Base-by-base conservation (phyloP, 35 echinoderm and acorn worm species). In the Lytechinus pictus region DNA sequence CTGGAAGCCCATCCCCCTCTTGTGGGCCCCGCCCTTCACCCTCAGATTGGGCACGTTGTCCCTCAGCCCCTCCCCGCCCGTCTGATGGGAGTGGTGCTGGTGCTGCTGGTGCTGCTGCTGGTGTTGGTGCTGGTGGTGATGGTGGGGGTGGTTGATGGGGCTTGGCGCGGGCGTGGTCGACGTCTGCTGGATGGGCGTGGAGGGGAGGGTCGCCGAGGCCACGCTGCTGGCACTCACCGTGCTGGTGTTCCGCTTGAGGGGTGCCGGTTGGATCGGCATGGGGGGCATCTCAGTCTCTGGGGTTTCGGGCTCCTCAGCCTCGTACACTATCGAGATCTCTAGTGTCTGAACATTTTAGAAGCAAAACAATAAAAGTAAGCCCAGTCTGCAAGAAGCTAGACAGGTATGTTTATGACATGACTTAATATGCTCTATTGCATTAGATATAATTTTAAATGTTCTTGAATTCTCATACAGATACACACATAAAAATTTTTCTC, bases 31-130 rank as follows among this genome's bases (percentile, higher is more conserved):
- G 10, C 96, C 92, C 92, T 97, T 98, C 21, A 98, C 98, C 91
- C 90, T 98, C 86, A 99, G 93, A 52, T 99, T 99, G 52, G 98
- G 98, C 53, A 99, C 96, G 92, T 98, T 98, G 92, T 99, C 96
- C 61, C 95, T 94, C 19, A 97, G 52, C 55, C 98, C 98, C 27
- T 99, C 98, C 87, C 96, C 93, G 12, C 96, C 54, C 87, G 88
- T 27, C 52, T 93, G 92, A 54, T 93, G 92, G 33, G 52, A 88
- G 92, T 54, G 27, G 61, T 95, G 92, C 61, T 52, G 54, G 66
- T 13, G 87, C 27, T 95, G 91, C 9, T 92, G 91, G 9, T 53
- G 6, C 10, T 24, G 95, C 66, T 28, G 52, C 61, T 9, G 86
- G 24, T 93, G 86, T 93, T 88, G 86, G 93, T 94, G 88, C 92